Conservation (phyloP, 2,113 vertebrate species). For the Limnothrissa miodon region DNA sequence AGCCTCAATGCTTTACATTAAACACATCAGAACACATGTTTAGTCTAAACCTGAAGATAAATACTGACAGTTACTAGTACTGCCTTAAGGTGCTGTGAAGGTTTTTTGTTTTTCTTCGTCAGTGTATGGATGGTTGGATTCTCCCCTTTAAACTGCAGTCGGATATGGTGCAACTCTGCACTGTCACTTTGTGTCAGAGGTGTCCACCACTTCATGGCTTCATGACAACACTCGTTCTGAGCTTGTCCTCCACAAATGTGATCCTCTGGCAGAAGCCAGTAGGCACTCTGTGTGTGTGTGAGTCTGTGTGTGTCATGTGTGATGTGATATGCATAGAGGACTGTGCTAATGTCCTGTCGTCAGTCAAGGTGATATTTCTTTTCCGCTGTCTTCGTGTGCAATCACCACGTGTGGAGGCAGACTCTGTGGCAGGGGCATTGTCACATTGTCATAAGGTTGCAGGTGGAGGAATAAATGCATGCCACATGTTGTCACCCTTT, state of each 20-base stretch:
- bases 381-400: neutral
- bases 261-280: neutral
- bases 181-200: neutral
- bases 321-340: neutral
- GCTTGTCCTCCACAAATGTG: neutral
- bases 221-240: neutral
- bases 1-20: neutral
- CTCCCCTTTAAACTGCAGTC: neutral
- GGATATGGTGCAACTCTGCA: neutral
- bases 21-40: neutral
- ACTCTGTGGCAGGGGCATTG: neutral
- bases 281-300: neutral
- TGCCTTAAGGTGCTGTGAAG: neutral
- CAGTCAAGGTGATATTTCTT: neutral
- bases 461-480: neutral
- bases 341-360: neutral
- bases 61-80: neutral
- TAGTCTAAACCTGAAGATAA: neutral
- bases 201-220: neutral
- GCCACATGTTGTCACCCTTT: neutral
- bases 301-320: neutral
- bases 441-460: conserved; percentile 14
- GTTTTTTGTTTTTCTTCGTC: neutral
- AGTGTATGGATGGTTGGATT: neutral
- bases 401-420: neutral